These are phyloP conservation scores for Brachionus koreanus DNA, from an alignment of 1,140 invertebrate species.

Conservation along the genomic window DNA sequence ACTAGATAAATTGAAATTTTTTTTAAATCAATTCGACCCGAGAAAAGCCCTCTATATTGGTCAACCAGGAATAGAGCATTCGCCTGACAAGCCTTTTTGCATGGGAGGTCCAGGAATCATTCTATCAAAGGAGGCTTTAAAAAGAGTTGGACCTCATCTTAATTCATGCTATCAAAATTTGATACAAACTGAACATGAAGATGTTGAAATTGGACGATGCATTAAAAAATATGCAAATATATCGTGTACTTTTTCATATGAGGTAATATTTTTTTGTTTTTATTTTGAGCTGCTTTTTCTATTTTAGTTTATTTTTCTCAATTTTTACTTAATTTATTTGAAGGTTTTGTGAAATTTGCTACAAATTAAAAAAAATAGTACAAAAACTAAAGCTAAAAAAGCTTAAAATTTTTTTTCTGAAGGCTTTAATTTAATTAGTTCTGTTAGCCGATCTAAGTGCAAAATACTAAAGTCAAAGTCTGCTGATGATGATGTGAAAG, in stretches of 20 bases:
- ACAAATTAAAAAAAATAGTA: too few species aligned
- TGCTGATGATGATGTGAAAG: too few species aligned
- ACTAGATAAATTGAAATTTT: constrained; percentile 74
- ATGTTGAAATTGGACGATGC: neutral
- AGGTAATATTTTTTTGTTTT: constrained; percentile 66
- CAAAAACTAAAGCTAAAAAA: too few species aligned
- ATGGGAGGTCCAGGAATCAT: constrained; percentile 98
- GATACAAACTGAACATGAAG: neutral
- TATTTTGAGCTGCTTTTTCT: too few species aligned
- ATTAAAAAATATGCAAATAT: neutral
- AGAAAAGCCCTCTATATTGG: constrained; percentile 52
- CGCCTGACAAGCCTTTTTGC: constrained; percentile 85
- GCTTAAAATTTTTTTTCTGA: too few species aligned
- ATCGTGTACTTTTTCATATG: neutral
- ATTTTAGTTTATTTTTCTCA: constrained; percentile 80
- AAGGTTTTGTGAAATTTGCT: too few species aligned
- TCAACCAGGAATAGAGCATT: constrained; percentile 64
- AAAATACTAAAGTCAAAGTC: too few species aligned
- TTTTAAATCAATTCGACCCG: constrained; percentile 79
- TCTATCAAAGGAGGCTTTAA: constrained; percentile 60
- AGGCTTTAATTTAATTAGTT: too few species aligned
- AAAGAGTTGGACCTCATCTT: constrained; percentile 63
- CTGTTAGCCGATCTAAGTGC: too few species aligned
- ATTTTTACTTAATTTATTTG: constrained; percentile 63
- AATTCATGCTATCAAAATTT: constrained; percentile 56